Conservation (phyloP, 2,113 vertebrate genomes). For the Charina bottae region DNA sequence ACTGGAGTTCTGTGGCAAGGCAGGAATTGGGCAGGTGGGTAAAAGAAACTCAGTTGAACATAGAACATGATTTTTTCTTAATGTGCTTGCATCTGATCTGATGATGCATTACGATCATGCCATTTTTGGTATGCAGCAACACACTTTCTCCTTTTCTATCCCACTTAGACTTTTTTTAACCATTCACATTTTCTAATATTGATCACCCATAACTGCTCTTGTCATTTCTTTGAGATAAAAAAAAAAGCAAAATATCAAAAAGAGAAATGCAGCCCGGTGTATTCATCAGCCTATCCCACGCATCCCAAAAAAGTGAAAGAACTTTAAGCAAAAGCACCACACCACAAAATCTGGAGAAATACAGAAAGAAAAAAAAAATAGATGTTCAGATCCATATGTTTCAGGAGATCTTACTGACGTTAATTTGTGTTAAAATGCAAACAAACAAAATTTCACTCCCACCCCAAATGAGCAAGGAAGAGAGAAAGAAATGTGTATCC, state of each 20-base stretch:
- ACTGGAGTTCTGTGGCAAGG: conserved; percentile 66
- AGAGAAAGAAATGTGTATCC: too few relatives aligned
- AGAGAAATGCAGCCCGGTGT: background rate
- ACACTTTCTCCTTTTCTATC: conserved; percentile 32
- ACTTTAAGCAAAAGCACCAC: too few relatives aligned
- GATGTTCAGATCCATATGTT: too few relatives aligned
- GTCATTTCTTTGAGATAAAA: background rate
- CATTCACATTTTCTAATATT: conserved; percentile 32
- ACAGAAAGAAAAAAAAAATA: too few relatives aligned
- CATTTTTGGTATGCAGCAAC: conserved; percentile 51
- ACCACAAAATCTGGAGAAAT: too few relatives aligned
- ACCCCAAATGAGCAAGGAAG: too few relatives aligned
- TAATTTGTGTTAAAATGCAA: too few relatives aligned
- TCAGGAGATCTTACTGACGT: too few relatives aligned
- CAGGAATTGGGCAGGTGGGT: conserved; percentile 66
- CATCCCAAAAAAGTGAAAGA: too few relatives aligned
- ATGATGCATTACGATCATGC: conserved; percentile 51
- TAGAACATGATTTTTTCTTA: conserved; percentile 33
- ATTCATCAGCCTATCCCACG: too few relatives aligned
- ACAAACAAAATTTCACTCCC: too few relatives aligned
- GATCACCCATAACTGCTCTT: conserved; percentile 12
- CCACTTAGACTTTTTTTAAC: conserved; percentile 42
- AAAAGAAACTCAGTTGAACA: conserved; percentile 61
- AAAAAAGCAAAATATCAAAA: background rate
- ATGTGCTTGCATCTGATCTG: conserved; percentile 39